Percentiles rank a stretch among this genome's conserved stretches.
Evolutionary conservation across 2,888 invertebrate species (phyloP).

Genomic region (Stictocephala bisonia): DNA sequence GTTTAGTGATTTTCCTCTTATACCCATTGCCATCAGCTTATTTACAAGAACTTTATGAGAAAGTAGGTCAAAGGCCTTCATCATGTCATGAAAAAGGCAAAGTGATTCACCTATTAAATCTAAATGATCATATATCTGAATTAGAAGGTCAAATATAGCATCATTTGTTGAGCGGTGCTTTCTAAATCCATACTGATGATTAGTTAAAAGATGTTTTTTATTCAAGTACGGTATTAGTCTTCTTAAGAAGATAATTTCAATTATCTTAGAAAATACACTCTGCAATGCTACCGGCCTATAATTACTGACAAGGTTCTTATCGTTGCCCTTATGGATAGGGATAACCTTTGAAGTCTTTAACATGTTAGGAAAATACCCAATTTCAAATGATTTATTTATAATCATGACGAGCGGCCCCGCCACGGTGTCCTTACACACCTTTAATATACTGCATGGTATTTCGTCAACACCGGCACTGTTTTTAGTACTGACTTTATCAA

Average conservation of each 20-base stretch:
- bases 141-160: conserved; percentile 4
- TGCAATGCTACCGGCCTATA: conserved; percentile 25
- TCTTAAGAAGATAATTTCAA: conserved; percentile 19
- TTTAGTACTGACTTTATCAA: not conserved
- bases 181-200: conserved; percentile 10
- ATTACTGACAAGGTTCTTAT: not conserved
- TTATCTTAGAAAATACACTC: conserved; percentile 30
- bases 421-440: not conserved
- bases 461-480: conserved; percentile 10
- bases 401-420: not conserved
- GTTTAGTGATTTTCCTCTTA: not conserved
- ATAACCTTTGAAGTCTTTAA: conserved; percentile 23
- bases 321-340: conserved; percentile 15
- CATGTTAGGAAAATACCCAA: not conserved
- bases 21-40: not conserved
- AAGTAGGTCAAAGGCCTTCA: conserved; percentile 21
- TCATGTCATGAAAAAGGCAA: conserved; percentile 9
- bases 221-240: conserved; percentile 1
- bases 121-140: conserved; percentile 15
- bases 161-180: conserved; percentile 4
- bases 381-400: conserved; percentile 29
- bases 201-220: not conserved
- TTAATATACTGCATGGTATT: conserved; percentile 16
- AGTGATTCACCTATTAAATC: not conserved
- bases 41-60: not conserved